Percentiles rank a stretch among this genome's conserved stretches.
Evolutionary conservation across 1,140 invertebrate species (phyloP).

Genomic region (Physella acuta): DNA sequence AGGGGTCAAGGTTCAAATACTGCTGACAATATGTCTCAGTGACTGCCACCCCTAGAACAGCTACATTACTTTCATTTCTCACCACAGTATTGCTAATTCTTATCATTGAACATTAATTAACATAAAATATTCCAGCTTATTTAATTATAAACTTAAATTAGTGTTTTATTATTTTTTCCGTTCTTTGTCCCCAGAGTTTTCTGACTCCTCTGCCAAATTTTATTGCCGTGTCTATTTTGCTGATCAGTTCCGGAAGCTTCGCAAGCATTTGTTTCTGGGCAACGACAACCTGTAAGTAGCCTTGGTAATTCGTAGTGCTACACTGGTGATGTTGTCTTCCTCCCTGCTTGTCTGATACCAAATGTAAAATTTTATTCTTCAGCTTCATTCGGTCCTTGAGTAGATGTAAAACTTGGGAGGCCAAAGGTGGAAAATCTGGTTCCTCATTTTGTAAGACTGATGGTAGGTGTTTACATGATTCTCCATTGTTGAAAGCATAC

Average conservation of each 20-base stretch:
- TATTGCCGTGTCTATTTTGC: conserved; percentile 82
- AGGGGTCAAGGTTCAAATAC: not conserved
- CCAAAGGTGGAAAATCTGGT: conserved; percentile 93
- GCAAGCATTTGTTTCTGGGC: conserved; percentile 71
- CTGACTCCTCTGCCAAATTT: conserved; percentile 74
- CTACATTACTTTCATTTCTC: not conserved
- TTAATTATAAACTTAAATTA: no score
- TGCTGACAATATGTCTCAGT: not conserved
- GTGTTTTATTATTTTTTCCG: no score
- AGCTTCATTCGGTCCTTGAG: conserved; percentile 77
- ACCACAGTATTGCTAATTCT: no score
- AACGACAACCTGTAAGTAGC: conserved; percentile 65
- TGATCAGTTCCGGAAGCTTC: conserved; percentile 78
- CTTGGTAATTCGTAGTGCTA: not conserved
- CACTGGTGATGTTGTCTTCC: not conserved
- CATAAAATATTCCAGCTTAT: no score
- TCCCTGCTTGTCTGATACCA: no score
- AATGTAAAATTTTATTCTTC: conserved; percentile 25
- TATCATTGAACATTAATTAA: no score
- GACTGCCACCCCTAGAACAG: not conserved
- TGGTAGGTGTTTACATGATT: no score
- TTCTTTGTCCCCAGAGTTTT: conserved; percentile 72
- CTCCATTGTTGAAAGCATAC: not conserved
- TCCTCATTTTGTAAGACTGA: conserved; percentile 93
- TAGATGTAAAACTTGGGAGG: conserved; percentile 88